Percentiles rank a stretch among this genome's conserved stretches.
Evolutionary conservation across 2,113 vertebrate genomes (phyloP).

Genomic region (Chascanopsetta lugubris): DNA sequence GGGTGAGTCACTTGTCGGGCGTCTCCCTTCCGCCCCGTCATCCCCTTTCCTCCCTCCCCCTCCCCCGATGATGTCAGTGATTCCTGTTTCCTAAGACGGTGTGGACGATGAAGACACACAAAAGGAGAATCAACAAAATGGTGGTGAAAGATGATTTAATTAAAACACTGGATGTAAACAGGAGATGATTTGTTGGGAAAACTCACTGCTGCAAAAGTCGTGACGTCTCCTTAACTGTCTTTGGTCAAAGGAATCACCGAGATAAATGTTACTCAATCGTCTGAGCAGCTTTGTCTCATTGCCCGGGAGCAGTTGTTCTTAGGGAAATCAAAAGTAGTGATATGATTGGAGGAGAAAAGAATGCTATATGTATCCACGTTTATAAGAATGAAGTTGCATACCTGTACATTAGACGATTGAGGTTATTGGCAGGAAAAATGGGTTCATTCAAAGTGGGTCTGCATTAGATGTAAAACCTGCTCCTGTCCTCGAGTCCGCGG

Average conservation of each 20-base stretch:
- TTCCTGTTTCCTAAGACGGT: conserved; percentile 31
- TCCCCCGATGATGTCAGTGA: conserved; percentile 41
- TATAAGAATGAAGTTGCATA: too few relatives aligned
- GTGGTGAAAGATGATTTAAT: background rate
- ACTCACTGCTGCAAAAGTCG: background rate
- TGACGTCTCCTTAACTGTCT: conserved; percentile 24
- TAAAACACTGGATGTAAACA: background rate
- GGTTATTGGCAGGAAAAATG: too few relatives aligned
- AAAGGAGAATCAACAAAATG: background rate
- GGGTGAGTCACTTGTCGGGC: conserved; percentile 76
- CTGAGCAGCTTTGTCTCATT: background rate
- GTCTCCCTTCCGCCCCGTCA: conserved; percentile 22
- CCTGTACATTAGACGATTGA: too few relatives aligned
- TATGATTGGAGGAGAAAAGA: conserved; percentile 5
- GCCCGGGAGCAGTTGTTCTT: conserved; percentile 5
- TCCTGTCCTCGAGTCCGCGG: too few relatives aligned
- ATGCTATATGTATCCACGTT: too few relatives aligned
- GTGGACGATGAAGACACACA: background rate
- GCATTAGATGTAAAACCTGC: too few relatives aligned
- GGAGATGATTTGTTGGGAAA: conserved; percentile 6
- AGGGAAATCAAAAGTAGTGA: conserved; percentile 1
- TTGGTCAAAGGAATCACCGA: conserved; percentile 22
- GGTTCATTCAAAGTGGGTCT: too few relatives aligned
- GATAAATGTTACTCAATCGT: conserved; percentile 18
- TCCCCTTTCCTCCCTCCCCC: conserved; percentile 25